Evolutionary conservation across 2,888 invertebrate species (phyloP), one percentile per base, ranked within the genome.

Genomic region (Caenorhabditis becei): DNA sequence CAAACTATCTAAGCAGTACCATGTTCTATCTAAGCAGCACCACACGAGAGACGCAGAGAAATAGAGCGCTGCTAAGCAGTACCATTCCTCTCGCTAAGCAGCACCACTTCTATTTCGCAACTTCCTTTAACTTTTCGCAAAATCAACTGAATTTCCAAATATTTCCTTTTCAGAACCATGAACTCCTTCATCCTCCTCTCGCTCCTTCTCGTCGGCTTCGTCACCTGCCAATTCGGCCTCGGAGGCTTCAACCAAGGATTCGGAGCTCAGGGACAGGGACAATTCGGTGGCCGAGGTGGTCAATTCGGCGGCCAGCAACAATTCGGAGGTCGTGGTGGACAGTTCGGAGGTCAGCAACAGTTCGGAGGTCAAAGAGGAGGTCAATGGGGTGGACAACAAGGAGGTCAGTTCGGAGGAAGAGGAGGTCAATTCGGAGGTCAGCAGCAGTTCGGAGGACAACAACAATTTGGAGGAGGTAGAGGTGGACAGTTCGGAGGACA

Each of bases 161-260:
- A n/a, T n/a, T n/a, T n/a, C n/a, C n/a, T 16, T 65, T 65, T 26
- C 54, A 65, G 53, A 53, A 54, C 16, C 32, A 71, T 71, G 71
- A 71, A 71, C 44, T 10, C 32, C 23, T 56, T 71, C 32, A 11
- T 71, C 1, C 41, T 71, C 24, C 5, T 72, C 49, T 63, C 63
- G 2, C 72, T 72, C 26, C 72, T 72, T 16, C 56, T 72, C 18
- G 72, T 72, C 23, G 65, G 72, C 4, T 49, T 72, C n/a, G 72
- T 65, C 14, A 32, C 56, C 14, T 35, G 49, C 35, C 72, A 72
- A 16, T 72, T 72, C 32, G 70, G 70, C 10, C n/a, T n/a, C n/a
- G n/a, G n/a, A n/a, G 59, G 59, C 23, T 61, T 61, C 24, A 58
- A 58, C 18, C 51, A 59, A 20, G 71, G 71, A 18, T 67, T 67